These are phyloP conservation scores for Danio choprae DNA, from an alignment of 2,797 vertebrate genomes.

Conservation along the genomic window DNA sequence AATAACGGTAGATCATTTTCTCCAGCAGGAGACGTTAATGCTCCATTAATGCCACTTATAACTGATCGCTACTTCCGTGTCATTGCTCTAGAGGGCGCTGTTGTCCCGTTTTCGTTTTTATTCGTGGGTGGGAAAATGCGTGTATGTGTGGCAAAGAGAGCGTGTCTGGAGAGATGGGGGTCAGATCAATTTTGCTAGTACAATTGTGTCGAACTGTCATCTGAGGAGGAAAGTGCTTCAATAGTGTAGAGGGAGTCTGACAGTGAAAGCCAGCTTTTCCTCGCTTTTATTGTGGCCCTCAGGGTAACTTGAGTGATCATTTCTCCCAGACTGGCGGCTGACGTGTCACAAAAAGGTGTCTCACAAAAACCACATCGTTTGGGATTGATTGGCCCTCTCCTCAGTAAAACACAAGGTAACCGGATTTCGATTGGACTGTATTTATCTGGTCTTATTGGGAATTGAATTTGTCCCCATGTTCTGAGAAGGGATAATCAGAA, in stretches of 20 bases:
- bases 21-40: slow-evolving; percentile 47
- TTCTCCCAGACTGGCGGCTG: slow-evolving; percentile 42
- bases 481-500: slow-evolving; percentile 1
- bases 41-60: not conserved
- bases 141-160: not conserved
- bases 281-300: slow-evolving; percentile 30
- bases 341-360: slow-evolving; percentile 39
- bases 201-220: slow-evolving; percentile 36
- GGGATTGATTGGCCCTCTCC: slow-evolving; percentile 17
- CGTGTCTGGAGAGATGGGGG: slow-evolving; percentile 39
- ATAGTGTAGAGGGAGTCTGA: slow-evolving; percentile 22
- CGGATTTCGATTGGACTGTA: slow-evolving; percentile 7
- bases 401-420: slow-evolving; percentile 33
- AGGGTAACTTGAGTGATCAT: slow-evolving; percentile 44
- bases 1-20: not conserved
- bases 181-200: slow-evolving; percentile 52
- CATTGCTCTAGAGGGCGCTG: slow-evolving; percentile 45
- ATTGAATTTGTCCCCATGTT: not conserved
- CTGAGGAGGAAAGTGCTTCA: slow-evolving; percentile 42
- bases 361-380: slow-evolving; percentile 34
- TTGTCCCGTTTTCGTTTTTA: slow-evolving; percentile 2
- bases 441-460: slow-evolving; percentile 1
- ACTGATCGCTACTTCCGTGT: not conserved
- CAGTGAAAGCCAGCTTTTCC: slow-evolving; percentile 30
- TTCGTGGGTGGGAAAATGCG: slow-evolving; percentile 11